Conservation (phyloP, 2,888 invertebrate species). For the Junonia oenone region DNA sequence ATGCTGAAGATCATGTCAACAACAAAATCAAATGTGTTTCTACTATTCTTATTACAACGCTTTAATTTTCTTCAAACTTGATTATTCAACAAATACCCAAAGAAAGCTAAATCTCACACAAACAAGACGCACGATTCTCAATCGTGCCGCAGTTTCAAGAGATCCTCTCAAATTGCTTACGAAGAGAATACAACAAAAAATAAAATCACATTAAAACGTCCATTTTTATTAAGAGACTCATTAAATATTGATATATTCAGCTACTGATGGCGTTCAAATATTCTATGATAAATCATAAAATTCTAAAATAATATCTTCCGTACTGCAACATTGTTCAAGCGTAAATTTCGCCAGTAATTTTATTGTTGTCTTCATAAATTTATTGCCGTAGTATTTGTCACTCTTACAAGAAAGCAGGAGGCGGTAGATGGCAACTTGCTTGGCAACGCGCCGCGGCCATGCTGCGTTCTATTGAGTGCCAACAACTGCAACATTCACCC, state of each 20-base stretch:
- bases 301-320: neutral
- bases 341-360: slow-evolving; percentile 4
- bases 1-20: no score
- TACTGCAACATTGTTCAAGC: neutral
- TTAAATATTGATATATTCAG: neutral
- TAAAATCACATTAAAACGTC: neutral
- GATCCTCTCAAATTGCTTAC: slow-evolving; percentile 14
- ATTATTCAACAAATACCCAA: neutral
- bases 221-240: no score
- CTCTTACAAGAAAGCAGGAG: slow-evolving; percentile 29
- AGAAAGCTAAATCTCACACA: slow-evolving; percentile 15
- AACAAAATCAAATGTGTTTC: no score
- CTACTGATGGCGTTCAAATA: neutral
- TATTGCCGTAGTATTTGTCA: slow-evolving; percentile 28
- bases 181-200: slow-evolving; percentile 3
- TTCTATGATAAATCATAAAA: neutral
- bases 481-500: slow-evolving; percentile 35
- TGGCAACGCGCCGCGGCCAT: slow-evolving; percentile 33
- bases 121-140: slow-evolving; percentile 14
- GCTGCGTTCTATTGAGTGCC: slow-evolving; percentile 33
- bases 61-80: no score
- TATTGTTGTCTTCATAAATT: slow-evolving; percentile 21
- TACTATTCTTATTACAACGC: no score
- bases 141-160: slow-evolving; percentile 13
- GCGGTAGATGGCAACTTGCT: slow-evolving; percentile 29